A percentile compares a stretch with the other conserved stretches of the same genome.
Conservation (phyloP, 2,888 invertebrate species). For the Machimus rusticus region DNA sequence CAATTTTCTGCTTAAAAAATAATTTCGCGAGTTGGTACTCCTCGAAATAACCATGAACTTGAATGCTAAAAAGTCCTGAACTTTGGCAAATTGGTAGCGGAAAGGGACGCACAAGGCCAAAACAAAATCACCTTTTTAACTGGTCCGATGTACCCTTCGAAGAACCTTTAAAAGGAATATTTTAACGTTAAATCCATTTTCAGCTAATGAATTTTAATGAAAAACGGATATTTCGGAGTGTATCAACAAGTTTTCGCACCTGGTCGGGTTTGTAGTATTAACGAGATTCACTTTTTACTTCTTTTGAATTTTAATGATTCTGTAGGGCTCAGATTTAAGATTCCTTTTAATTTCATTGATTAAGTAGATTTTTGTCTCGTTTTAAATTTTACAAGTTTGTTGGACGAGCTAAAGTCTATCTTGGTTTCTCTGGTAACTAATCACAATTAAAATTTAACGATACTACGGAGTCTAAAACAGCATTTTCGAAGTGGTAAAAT, state of each 20-base stretch:
- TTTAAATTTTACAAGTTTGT: too few species aligned
- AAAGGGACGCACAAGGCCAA: not conserved
- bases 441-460: too few species aligned
- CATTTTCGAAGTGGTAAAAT: too few species aligned
- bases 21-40: not conserved
- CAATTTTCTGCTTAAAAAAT: not conserved
- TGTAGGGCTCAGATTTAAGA: not conserved
- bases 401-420: too few species aligned
- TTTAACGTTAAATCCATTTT: slow-evolving; percentile 18
- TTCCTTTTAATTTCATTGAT: too few species aligned
- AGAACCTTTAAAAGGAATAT: not conserved
- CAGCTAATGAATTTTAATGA: slow-evolving; percentile 17
- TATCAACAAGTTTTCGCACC: not conserved
- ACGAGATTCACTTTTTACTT: not conserved
- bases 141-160: not conserved
- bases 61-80: not conserved
- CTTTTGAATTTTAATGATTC: not conserved
- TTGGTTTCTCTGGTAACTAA: too few species aligned
- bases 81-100: not conserved
- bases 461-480: too few species aligned
- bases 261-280: not conserved
- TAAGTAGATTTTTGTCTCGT: too few species aligned
- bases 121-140: not conserved
- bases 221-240: not conserved
- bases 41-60: not conserved